Base-by-base conservation (phyloP, 2,113 vertebrate genomes). In the Apodemus speciosus region DNA sequence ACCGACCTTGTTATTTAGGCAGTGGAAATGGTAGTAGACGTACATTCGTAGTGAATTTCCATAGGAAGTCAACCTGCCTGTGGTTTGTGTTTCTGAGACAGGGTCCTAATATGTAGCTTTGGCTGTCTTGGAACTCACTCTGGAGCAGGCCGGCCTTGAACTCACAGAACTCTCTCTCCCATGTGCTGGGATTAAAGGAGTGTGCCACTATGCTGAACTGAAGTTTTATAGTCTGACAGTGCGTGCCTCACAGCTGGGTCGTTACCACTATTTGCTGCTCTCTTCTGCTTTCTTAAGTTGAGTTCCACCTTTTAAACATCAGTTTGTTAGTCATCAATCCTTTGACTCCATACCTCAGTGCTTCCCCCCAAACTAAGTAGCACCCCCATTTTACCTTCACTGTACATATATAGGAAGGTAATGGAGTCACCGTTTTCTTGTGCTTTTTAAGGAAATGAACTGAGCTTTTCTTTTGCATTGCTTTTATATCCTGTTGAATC, bases 401-500 rank as follows among this genome's bases (percentile, higher is more conserved):
- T 79, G 15, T 25, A 18, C 35, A 32, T 21, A 13, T 56, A 89
- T 92, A 1, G 11, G 6, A 64, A 76, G 83, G 76, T 51, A 77
- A 73, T 35, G 9, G 20, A 80, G 80, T 1, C 4, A 15, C 51
- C n/a, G 2, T 75, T 85, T 93, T 32, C 51, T 71, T 23, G 53
- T 93, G 71, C 46, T 66, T 94, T 93, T 95, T 86, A 93, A 80
- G 51, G 87, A 92, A 75, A 60, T 51, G 6, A 51, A 43, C 46
- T 89, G 69, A 86, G 18, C 56, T 88, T 94, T 91, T 91, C 77
- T 89, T 92, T 90, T 71, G 66, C 69, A 93, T 93, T 93, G 73
- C 64, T 95, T 95, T 90, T 95, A 38, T 76, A 94, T 88, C 80
- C 58, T 90, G 77, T 60, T 79, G 25, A 93, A 76, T 94, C 64